Conservation (phyloP, 1,140 invertebrate species). For the Drosophila asahinai region DNA sequence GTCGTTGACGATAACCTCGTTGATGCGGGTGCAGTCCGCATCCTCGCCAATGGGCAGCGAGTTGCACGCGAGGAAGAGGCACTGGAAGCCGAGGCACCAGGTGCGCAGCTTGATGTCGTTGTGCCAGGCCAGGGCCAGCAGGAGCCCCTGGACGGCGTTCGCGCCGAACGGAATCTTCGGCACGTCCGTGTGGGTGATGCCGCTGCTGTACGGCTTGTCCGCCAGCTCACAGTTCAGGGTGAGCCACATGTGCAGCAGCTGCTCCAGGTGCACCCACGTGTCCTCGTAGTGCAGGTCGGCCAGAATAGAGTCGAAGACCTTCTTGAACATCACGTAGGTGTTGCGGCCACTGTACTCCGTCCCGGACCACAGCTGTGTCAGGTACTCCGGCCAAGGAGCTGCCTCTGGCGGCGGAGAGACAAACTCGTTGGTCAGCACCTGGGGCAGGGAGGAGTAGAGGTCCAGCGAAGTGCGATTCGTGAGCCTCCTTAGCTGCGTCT, state of each 20-base stretch:
- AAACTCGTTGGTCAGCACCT: constrained; percentile 82
- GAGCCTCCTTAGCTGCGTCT: constrained; percentile 89
- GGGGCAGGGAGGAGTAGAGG: constrained; percentile 85
- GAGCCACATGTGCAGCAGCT: constrained; percentile 93
- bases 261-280: constrained; percentile 90
- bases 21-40: constrained; percentile 85
- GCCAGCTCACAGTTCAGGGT: constrained; percentile 89
- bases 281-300: constrained; percentile 87
- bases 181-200: constrained; percentile 87
- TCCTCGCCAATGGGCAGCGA: constrained; percentile 80
- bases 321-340: constrained; percentile 87
- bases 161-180: constrained; percentile 90
- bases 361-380: constrained; percentile 82
- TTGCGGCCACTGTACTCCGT: constrained; percentile 76
- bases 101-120: constrained; percentile 89
- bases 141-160: constrained; percentile 89
- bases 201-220: constrained; percentile 84
- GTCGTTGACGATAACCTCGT: constrained; percentile 89
- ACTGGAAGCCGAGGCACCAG: constrained; percentile 91
- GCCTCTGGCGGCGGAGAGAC: constrained; percentile 80
- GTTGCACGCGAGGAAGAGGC: constrained; percentile 87
- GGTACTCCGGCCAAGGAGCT: constrained; percentile 85
- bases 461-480: constrained; percentile 86
- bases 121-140: constrained; percentile 89
- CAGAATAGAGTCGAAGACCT: constrained; percentile 90